Percentiles rank a stretch among this genome's conserved stretches.
phyloP scores from a whole-genome alignment of 2,888 invertebrate genomes.

The Opisthograptis luteolata region DNA sequence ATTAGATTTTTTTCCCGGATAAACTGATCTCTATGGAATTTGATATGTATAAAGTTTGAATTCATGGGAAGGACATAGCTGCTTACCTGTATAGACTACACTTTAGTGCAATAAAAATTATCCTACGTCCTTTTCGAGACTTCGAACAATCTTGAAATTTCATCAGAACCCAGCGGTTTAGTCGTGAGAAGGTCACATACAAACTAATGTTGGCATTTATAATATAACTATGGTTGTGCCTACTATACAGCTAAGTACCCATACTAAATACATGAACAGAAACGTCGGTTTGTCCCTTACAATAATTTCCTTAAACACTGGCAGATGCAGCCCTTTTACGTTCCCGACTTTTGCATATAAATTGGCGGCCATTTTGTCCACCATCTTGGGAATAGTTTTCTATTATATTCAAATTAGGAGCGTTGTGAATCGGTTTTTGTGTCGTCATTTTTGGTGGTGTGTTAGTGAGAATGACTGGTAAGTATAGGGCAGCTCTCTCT shows the following conservation, averaged over 20 bases:
- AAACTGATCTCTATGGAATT: too few relatives aligned
- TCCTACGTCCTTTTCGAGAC: too few relatives aligned
- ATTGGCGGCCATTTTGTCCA: slow-evolving; percentile 49
- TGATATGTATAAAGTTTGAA: too few relatives aligned
- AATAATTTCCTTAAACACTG: slow-evolving; percentile 36
- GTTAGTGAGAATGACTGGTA: slow-evolving; percentile 29
- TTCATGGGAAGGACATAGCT: too few relatives aligned
- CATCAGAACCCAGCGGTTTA: too few relatives aligned
- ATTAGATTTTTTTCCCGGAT: too few relatives aligned
- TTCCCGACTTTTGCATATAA: slow-evolving; percentile 60
- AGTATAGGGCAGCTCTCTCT: slow-evolving; percentile 27
- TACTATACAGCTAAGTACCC: slow-evolving; percentile 14
- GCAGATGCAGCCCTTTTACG: slow-evolving; percentile 40
- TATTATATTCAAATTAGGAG: slow-evolving; percentile 76
- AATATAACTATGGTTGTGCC: too few relatives aligned
- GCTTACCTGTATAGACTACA: too few relatives aligned
- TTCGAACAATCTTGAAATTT: too few relatives aligned
- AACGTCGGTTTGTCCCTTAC: slow-evolving; percentile 36
- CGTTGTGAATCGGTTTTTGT: slow-evolving; percentile 31
- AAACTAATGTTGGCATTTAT: too few relatives aligned
- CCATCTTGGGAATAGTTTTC: slow-evolving; percentile 61
- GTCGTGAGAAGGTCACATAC: too few relatives aligned
- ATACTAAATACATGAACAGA: slow-evolving; percentile 36
- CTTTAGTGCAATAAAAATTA: too few relatives aligned
- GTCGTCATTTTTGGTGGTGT: slow-evolving; percentile 34